Evolutionary conservation across 2,797 vertebrate genomes (phyloP).

Genomic region (Urophycis tenuis): DNA sequence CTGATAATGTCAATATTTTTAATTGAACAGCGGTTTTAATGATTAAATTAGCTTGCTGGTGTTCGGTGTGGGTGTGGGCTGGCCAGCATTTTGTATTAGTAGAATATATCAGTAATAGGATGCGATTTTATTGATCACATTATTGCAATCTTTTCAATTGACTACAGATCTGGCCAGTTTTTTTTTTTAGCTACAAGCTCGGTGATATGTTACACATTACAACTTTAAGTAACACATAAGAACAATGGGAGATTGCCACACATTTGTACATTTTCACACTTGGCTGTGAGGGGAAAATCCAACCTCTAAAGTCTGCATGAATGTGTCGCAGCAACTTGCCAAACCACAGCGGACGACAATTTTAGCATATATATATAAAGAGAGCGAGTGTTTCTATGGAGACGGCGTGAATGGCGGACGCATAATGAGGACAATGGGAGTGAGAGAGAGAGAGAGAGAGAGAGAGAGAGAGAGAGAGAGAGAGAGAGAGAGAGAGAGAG

Average conservation of each 20-base stretch:
- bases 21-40: too few relatives aligned
- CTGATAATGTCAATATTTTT: too few relatives aligned
- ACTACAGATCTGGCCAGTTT: too few relatives aligned
- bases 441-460: neutral
- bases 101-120: too few relatives aligned
- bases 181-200: too few relatives aligned
- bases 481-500: neutral
- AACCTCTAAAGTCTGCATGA: neutral
- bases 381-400: slow-evolving; percentile 15
- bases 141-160: too few relatives aligned
- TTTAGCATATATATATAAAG: slow-evolving; percentile 22
- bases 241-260: neutral
- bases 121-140: too few relatives aligned
- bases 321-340: neutral
- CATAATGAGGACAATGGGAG: slow-evolving; percentile 43
- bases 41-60: too few relatives aligned
- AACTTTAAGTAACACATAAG: neutral
- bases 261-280: neutral
- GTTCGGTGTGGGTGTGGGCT: too few relatives aligned
- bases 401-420: slow-evolving; percentile 33
- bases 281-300: neutral
- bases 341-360: slow-evolving; percentile 31
- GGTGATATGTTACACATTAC: too few relatives aligned
- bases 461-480: neutral
- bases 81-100: too few relatives aligned